phyloP scores from a whole-genome alignment of 2,888 invertebrate species.

The Deilephila elpenor region DNA sequence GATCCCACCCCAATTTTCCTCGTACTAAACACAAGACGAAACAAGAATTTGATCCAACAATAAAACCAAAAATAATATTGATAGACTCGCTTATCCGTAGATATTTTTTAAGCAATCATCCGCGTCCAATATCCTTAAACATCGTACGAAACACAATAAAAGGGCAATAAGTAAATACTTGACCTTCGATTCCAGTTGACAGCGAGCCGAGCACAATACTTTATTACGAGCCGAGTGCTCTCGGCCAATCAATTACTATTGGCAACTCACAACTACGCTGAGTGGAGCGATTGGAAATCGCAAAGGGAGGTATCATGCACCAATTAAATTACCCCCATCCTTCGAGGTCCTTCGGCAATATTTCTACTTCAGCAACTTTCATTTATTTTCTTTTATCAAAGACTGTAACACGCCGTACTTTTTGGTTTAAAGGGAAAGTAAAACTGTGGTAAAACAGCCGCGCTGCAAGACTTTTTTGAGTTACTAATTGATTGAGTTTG shows the following conservation, averaged over 20 bases:
- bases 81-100: not conserved
- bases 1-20: too few species aligned
- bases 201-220: slow-evolving; percentile 9
- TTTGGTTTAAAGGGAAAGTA: too few species aligned
- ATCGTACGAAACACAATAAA: not conserved
- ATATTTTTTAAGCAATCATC: not conserved
- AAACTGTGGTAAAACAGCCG: too few species aligned
- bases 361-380: not conserved
- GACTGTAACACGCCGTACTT: too few species aligned
- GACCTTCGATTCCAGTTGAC: slow-evolving; percentile 1
- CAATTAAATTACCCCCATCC: slow-evolving; percentile 14
- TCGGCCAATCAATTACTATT: slow-evolving; percentile 10
- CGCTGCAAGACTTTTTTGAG: too few species aligned
- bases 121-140: not conserved
- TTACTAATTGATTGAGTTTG: too few species aligned
- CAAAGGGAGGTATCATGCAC: slow-evolving; percentile 13
- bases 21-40: too few species aligned
- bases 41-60: too few species aligned
- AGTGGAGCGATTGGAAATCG: slow-evolving; percentile 4
- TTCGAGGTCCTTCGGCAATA: not conserved
- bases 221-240: slow-evolving; percentile 7
- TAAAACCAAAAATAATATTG: too few species aligned
- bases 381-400: not conserved
- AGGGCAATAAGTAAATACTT: not conserved
- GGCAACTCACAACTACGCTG: slow-evolving; percentile 4